These are phyloP conservation scores for Isichthys henryi DNA, from an alignment of 2,113 vertebrate species.

Conservation along the genomic window DNA sequence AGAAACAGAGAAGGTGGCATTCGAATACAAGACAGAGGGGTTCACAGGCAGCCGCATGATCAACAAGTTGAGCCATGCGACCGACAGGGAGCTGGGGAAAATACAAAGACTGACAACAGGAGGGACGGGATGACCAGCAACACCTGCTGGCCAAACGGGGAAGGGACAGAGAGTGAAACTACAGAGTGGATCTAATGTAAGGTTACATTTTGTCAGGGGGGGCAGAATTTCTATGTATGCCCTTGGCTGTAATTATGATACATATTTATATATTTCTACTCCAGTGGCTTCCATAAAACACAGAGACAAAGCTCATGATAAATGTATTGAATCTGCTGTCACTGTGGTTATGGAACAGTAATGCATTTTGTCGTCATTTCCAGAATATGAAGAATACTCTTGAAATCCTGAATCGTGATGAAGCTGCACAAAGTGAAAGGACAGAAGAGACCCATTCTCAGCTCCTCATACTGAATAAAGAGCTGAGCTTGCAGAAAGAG, in stretches of 20 bases:
- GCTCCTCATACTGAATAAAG: slow-evolving; percentile 61
- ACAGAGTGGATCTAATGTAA: too few species aligned
- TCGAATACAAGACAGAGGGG: too few species aligned
- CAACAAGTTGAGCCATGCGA: too few species aligned
- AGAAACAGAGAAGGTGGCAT: too few species aligned
- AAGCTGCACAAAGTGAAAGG: slow-evolving; percentile 48
- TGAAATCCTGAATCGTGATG: slow-evolving; percentile 56
- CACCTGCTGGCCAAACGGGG: too few species aligned
- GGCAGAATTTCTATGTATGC: not conserved
- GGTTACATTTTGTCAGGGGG: not conserved
- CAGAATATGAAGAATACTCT: slow-evolving; percentile 68
- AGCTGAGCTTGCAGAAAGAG: slow-evolving; percentile 65
- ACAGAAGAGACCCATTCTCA: slow-evolving; percentile 51
- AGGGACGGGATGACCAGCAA: too few species aligned
- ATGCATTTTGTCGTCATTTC: slow-evolving; percentile 30
- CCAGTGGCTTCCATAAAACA: not conserved
- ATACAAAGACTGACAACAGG: too few species aligned
- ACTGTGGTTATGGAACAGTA: not conserved
- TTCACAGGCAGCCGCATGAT: too few species aligned
- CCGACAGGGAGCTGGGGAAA: too few species aligned
- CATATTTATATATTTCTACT: not conserved
- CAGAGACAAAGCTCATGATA: not conserved
- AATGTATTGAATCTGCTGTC: not conserved
- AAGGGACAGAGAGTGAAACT: too few species aligned
- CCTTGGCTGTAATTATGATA: not conserved